phyloP scores from a whole-genome alignment of 92 coral and sea anemone genomes.

The Paramuricea clavata region DNA sequence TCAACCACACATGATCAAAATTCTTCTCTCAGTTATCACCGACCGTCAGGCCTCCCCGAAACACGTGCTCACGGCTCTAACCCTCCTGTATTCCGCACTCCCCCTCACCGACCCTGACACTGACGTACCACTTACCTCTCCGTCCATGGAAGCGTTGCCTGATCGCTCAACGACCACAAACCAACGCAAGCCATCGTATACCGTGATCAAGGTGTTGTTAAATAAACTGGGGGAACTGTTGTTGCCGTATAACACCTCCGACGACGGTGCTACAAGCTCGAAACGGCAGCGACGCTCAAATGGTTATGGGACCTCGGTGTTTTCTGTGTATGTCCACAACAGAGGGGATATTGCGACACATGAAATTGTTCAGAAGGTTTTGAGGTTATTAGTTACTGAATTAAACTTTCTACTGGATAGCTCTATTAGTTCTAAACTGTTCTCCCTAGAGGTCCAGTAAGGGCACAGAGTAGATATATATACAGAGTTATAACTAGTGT shows the following conservation, averaged over 20 bases:
- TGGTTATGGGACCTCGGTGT: slow-evolving; percentile 32
- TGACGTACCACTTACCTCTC: slow-evolving; percentile 76
- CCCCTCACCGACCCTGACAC: slow-evolving; percentile 85
- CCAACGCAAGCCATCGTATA: slow-evolving; percentile 44
- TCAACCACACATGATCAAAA: slow-evolving; percentile 91
- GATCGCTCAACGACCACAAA: neutral
- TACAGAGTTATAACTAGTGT: too few species aligned
- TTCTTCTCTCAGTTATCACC: slow-evolving; percentile 85
- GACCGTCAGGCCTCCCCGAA: slow-evolving; percentile 95
- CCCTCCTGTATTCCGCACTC: slow-evolving; percentile 83
- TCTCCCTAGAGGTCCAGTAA: too few species aligned
- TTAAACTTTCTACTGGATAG: neutral
- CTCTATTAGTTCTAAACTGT: too few species aligned
- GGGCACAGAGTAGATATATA: too few species aligned
- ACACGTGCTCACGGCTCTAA: slow-evolving; percentile 83
- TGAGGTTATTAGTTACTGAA: slow-evolving; percentile 70
- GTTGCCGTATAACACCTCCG: slow-evolving; percentile 71
- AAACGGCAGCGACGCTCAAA: slow-evolving; percentile 18
- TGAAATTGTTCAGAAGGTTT: slow-evolving; percentile 89
- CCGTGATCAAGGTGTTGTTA: slow-evolving; percentile 83
- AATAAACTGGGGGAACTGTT: slow-evolving; percentile 89
- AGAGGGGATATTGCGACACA: slow-evolving; percentile 88
- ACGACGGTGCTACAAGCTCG: slow-evolving; percentile 32
- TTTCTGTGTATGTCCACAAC: slow-evolving; percentile 84
- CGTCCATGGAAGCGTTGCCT: slow-evolving; percentile 42